A percentile compares a stretch with the other conserved stretches of the same genome.
Conservation (phyloP, 2,113 vertebrate species). For the Leptocoma aspasia region DNA sequence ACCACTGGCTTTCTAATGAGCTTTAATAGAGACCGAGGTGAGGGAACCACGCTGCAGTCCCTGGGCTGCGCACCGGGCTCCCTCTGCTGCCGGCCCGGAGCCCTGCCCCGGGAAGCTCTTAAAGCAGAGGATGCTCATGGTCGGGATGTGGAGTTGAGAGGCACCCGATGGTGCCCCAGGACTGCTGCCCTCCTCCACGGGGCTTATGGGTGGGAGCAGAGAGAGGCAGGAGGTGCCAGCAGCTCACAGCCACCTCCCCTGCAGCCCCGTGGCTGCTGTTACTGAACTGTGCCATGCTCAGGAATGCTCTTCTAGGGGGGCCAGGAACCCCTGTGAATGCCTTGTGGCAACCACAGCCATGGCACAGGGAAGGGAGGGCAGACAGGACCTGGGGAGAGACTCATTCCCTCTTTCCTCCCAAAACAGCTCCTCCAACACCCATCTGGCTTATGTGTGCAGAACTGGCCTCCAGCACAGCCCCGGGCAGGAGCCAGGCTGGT, state of each 20-base stretch:
- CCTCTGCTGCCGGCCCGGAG: not conserved
- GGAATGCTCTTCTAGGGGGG: not conserved
- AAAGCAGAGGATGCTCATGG: not conserved
- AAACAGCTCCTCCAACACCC: not conserved
- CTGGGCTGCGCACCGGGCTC: not conserved
- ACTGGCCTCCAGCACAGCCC: not conserved
- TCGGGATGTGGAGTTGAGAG: accelerated
- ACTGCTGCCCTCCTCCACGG: accelerated
- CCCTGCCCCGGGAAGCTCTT: not conserved
- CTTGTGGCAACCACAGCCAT: accelerated
- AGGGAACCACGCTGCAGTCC: accelerated
- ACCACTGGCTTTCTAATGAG: accelerated
- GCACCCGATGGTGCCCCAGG: accelerated
- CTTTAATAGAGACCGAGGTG: not conserved
- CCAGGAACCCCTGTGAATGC: not conserved
- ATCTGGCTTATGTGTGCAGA: not conserved
- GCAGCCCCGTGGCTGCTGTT: not conserved
- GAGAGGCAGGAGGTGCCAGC: not conserved
- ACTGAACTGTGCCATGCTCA: accelerated
- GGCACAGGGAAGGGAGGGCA: not conserved
- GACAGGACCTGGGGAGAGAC: not conserved
- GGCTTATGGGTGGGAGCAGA: accelerated
- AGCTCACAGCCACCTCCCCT: not conserved
- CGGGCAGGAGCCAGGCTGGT: not conserved
- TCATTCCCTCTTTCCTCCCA: not conserved